These are phyloP conservation scores for Antechinus flavipes DNA, from an alignment of 2,113 vertebrate species.

Conservation along the genomic window DNA sequence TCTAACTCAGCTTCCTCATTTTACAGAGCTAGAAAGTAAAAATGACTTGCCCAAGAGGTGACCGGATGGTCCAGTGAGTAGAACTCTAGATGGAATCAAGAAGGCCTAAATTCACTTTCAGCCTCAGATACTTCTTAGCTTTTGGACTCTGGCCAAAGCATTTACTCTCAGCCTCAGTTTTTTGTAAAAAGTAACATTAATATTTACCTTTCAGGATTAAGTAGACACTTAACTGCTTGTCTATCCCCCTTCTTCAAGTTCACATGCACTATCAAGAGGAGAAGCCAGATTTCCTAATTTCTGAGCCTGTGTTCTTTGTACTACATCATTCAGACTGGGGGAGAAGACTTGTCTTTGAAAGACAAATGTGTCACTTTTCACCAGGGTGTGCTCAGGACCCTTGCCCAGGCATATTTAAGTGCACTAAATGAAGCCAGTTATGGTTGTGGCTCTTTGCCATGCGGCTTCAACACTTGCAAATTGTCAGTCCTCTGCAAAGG, in stretches of 20 bases:
- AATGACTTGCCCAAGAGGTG: neutral
- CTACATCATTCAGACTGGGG: neutral
- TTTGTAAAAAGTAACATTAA: no score
- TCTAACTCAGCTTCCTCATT: neutral
- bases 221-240: no score
- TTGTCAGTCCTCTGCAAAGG: neutral
- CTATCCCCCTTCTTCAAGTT: neutral
- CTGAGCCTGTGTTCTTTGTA: neutral
- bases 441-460: neutral
- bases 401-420: neutral
- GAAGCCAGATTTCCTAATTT: neutral
- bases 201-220: no score
- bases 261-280: neutral
- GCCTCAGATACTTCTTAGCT: no score
- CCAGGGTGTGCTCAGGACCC: neutral
- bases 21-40: neutral
- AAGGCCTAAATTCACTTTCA: no score
- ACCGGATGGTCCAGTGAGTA: neutral
- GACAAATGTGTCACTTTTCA: neutral
- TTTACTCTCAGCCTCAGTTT: no score
- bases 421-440: neutral
- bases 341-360: neutral
- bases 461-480: neutral
- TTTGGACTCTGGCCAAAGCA: no score
- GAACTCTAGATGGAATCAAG: no score